phyloP scores from a whole-genome alignment of 2,888 invertebrate species.

The Ypsolopha sequella region DNA sequence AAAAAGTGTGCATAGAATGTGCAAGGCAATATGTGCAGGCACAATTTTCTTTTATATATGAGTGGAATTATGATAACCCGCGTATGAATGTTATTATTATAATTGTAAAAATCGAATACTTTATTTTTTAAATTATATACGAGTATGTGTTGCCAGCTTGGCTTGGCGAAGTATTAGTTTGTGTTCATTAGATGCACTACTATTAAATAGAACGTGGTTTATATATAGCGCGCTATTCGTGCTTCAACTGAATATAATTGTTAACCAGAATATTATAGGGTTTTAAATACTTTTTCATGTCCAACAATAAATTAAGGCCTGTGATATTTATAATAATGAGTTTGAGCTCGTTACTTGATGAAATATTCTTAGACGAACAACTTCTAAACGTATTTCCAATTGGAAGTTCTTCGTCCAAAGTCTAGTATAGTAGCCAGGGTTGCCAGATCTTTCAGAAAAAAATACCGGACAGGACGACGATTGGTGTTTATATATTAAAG shows the following conservation, averaged over 20 bases:
- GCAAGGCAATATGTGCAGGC: too few relatives aligned
- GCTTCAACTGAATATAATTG: neutral
- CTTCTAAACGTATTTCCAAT: too few relatives aligned
- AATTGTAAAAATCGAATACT: neutral
- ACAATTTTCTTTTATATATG: too few relatives aligned
- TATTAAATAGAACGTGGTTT: neutral
- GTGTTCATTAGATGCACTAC: neutral
- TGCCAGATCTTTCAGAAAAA: too few relatives aligned
- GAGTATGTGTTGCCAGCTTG: neutral
- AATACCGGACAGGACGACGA: too few relatives aligned
- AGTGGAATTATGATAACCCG: too few relatives aligned
- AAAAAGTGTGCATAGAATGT: too few relatives aligned
- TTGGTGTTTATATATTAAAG: too few relatives aligned
- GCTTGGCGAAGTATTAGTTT: neutral
- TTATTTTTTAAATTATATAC: neutral
- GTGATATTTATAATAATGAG: neutral
- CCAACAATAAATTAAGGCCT: neutral
- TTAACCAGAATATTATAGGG: neutral
- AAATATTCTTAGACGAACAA: too few relatives aligned
- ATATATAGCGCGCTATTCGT: neutral
- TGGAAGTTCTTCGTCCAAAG: too few relatives aligned
- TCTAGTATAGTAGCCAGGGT: too few relatives aligned
- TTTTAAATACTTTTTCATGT: neutral
- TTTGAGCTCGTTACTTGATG: too few relatives aligned
- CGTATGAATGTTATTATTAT: neutral